Base-by-base conservation (phyloP, 2,797 vertebrate species). In the Rallus crepitans region DNA sequence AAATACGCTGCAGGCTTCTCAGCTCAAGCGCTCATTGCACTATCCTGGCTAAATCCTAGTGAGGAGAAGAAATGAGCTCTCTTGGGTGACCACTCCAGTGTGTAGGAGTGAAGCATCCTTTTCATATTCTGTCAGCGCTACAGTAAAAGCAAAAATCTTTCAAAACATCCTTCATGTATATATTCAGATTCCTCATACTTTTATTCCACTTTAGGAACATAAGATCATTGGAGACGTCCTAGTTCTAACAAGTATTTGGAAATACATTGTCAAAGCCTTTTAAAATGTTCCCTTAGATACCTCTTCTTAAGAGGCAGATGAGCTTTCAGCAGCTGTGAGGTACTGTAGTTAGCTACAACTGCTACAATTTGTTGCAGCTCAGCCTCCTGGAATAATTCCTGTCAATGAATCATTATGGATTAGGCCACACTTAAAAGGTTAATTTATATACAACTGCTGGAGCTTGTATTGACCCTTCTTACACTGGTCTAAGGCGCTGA, bases 41-140 rank as follows among this genome's bases (percentile, higher is more conserved):
- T 94, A 91, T 76, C 92, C 90, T 88, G 89, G 90, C 94, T 95
- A 93, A 97, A 93, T 91, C 95, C 95, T 95, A 63, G 89, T 84
- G 93, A 93, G 89, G 66, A 93, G 94, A 91, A 95, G 94, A 97
- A 97, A 97, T 95, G 97, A 97, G 97, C 93, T 97, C 97, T 97
- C 97, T 88, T 95, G 97, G 97, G 96, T 96, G 96, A 97, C 96
- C 97, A 96, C 94, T 96, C 87, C 96, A 91, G 82, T 77, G 90
- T 95, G 94, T 96, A 95, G 96, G 95, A 96, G 95, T 96, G 96
- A 95, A 96, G 93, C 90, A 92, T 93, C 93, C 88, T 95, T 97
- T 96, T 96, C 94, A 94, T 94, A 95, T 96, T 96, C 95, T 96
- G 96, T 96, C 97, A 95, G 92, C 2, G 1, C 87, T 88, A 76